These are phyloP conservation scores for Saimiri boliviensis DNA, from an alignment of 2,113 vertebrate genomes.

Conservation along the genomic window DNA sequence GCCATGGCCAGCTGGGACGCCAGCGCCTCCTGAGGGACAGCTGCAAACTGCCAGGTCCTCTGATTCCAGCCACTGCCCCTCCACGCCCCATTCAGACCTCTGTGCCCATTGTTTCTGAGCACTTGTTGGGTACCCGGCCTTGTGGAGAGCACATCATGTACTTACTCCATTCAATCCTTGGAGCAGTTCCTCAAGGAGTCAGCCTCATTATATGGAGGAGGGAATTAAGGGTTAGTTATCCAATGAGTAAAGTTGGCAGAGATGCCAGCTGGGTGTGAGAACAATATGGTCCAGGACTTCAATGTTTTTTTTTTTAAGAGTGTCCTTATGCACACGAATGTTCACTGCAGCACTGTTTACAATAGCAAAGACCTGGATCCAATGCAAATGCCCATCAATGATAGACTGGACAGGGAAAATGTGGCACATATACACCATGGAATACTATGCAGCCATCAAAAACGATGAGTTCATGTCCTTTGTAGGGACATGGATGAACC, in stretches of 20 bases:
- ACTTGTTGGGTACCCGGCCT: not conserved
- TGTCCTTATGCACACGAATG: no score
- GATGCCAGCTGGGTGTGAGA: not conserved
- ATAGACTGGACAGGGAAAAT: no score
- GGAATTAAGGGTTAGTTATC: no score
- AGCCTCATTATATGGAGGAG: not conserved
- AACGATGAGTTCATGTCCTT: no score
- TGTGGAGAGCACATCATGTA: fast-evolving
- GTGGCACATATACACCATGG: no score
- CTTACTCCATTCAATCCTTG: not conserved
- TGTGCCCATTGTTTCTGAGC: no score
- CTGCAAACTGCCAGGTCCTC: not conserved
- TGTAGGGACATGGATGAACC: no score
- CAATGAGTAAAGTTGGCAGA: not conserved
- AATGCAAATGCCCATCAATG: no score
- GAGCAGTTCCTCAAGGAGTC: not conserved
- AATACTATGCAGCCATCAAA: no score
- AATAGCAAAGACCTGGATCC: no score
- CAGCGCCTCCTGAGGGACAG: not conserved
- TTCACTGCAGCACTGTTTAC: no score
- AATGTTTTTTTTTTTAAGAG: not conserved
- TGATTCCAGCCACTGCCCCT: not conserved
- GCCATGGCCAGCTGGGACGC: fast-evolving
- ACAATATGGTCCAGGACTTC: not conserved
- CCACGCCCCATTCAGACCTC: not conserved